phyloP scores from a whole-genome alignment of 2,797 vertebrate species.

The Chlorospingus flavigularis region DNA sequence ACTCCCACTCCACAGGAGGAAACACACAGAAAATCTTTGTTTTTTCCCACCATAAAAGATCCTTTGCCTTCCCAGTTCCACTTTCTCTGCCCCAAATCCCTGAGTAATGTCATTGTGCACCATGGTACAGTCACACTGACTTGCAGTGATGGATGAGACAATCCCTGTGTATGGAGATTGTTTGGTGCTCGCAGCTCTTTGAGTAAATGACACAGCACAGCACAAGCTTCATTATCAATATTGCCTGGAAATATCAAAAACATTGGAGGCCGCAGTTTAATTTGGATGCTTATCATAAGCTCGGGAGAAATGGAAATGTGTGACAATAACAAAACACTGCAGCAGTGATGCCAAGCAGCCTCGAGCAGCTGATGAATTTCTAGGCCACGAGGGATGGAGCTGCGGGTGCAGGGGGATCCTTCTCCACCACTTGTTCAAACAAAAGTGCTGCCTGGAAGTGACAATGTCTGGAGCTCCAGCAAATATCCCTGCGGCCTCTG shows the following conservation, averaged over 20 bases:
- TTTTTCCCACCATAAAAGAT: neutral
- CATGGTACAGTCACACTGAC: neutral
- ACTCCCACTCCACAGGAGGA: neutral
- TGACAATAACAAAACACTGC: neutral
- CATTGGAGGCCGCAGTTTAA: neutral
- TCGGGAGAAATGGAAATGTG: neutral
- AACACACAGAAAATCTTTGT: neutral
- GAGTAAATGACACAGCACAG: neutral
- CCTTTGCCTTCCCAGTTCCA: neutral
- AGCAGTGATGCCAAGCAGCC: neutral
- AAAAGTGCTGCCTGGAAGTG: neutral
- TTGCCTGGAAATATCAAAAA: neutral
- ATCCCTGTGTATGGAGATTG: neutral
- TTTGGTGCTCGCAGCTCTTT: neutral
- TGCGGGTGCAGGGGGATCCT: neutral
- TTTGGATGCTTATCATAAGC: slow-evolving; percentile 1
- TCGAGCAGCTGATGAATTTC: neutral
- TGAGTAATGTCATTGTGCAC: neutral
- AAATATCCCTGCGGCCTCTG: neutral
- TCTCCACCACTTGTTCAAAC: neutral
- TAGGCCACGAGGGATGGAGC: neutral
- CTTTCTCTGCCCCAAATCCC: neutral
- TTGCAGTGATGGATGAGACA: neutral
- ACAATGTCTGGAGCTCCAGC: neutral
- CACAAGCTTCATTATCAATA: neutral